phyloP scores from a whole-genome alignment of 2,888 invertebrate species.

The Callinectes sapidus region DNA sequence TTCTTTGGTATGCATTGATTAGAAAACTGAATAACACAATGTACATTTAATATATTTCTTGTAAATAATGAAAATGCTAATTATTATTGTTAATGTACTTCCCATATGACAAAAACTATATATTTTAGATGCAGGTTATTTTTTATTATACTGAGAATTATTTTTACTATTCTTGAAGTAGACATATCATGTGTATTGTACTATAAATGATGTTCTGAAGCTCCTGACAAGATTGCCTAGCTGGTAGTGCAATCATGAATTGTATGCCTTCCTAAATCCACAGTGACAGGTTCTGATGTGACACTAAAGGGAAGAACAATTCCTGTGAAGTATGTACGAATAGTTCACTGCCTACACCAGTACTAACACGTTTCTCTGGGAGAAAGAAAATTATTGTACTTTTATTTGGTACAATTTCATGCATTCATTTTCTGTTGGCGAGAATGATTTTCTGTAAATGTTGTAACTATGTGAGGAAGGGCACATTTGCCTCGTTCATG shows the following conservation, averaged over 20 bases:
- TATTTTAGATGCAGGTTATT: constrained; percentile 52
- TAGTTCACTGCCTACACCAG: constrained; percentile 61
- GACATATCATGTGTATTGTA: constrained; percentile 16
- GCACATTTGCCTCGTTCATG: constrained; percentile 55
- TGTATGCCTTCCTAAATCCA: constrained; percentile 11
- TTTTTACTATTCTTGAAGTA: constrained; percentile 34
- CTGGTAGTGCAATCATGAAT: background rate
- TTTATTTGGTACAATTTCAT: constrained; percentile 49
- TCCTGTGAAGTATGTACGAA: constrained; percentile 28
- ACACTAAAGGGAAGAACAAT: constrained; percentile 10
- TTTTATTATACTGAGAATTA: constrained; percentile 37
- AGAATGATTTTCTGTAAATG: constrained; percentile 58
- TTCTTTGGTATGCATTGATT: background rate
- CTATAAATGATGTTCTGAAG: constrained; percentile 4
- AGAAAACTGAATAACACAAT: constrained; percentile 33
- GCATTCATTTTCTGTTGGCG: constrained; percentile 62
- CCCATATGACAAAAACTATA: constrained; percentile 52
- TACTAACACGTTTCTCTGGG: constrained; percentile 55
- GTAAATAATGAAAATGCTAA: constrained; percentile 53
- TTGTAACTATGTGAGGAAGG: constrained; percentile 63
- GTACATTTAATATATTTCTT: constrained; percentile 53
- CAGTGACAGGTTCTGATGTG: background rate
- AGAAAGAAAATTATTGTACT: constrained; percentile 53
- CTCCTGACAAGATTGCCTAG: background rate
- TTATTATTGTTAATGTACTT: constrained; percentile 62